Evolutionary conservation across 1,140 invertebrate genomes (phyloP).

Genomic region (Drosophila navojoa): DNA sequence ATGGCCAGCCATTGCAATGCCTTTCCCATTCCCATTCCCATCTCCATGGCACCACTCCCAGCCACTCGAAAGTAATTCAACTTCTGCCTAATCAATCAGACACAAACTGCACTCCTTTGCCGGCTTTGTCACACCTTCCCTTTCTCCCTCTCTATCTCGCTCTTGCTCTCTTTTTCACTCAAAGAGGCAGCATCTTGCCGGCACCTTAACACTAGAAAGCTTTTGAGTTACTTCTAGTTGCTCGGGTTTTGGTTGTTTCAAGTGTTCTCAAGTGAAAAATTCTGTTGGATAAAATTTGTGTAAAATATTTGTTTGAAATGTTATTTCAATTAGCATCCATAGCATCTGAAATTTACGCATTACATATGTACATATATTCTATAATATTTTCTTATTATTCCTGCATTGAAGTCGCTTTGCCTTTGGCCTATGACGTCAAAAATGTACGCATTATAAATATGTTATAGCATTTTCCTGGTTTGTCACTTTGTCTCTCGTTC

Average conservation of each 20-base stretch:
- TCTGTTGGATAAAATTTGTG: background rate
- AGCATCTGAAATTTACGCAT: too few species aligned
- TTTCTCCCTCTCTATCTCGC: background rate
- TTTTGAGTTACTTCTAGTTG: background rate
- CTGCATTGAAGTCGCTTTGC: too few species aligned
- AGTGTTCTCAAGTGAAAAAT: constrained; percentile 1
- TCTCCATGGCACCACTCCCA: constrained; percentile 28
- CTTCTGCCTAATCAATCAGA: constrained; percentile 64
- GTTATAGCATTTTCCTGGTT: too few species aligned
- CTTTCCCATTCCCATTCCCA: background rate
- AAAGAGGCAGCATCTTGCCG: constrained; percentile 35
- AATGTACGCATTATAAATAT: too few species aligned
- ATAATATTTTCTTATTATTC: too few species aligned
- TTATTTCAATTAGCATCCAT: background rate
- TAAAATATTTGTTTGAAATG: background rate
- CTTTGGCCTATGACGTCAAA: too few species aligned
- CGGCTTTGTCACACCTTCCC: background rate
- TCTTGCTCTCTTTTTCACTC: constrained; percentile 3
- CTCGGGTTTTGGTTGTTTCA: background rate
- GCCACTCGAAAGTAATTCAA: constrained; percentile 56
- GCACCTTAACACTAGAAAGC: constrained; percentile 57
- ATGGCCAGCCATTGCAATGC: constrained; percentile 51
- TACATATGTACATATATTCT: too few species aligned
- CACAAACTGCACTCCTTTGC: constrained; percentile 14
- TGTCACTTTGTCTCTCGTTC: too few species aligned